Conservation (phyloP, 2,113 vertebrate species). For the Paramisgurnus dabryanus region DNA sequence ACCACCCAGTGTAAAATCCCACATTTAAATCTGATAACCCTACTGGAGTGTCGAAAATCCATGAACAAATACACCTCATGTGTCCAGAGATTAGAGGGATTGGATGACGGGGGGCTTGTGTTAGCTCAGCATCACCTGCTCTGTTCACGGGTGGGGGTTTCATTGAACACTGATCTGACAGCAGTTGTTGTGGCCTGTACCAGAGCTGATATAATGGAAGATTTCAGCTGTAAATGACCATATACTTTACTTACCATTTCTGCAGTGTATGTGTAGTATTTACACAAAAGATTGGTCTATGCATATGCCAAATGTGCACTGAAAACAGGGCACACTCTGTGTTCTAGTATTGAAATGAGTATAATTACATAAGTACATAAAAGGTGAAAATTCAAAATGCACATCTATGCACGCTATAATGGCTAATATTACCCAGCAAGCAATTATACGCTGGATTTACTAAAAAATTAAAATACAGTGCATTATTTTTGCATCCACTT, state of each 20-base stretch:
- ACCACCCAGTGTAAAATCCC: background rate
- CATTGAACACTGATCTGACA: background rate
- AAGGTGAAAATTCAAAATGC: too few relatives aligned
- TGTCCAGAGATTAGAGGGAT: slow-evolving; percentile 22
- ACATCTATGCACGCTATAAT: too few relatives aligned
- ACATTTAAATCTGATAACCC: slow-evolving; percentile 19
- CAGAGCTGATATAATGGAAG: background rate
- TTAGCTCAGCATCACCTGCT: slow-evolving; percentile 10
- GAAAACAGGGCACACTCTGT: too few relatives aligned
- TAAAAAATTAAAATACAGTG: too few relatives aligned
- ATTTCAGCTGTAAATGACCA: background rate
- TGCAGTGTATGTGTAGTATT: background rate
- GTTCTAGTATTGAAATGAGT: too few relatives aligned
- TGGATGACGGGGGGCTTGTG: background rate
- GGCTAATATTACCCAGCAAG: too few relatives aligned
- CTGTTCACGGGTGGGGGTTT: slow-evolving; percentile 7
- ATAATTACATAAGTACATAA: too few relatives aligned
- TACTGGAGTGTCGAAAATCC: slow-evolving; percentile 16
- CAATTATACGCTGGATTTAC: too few relatives aligned
- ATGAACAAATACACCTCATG: slow-evolving; percentile 38
- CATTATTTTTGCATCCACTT: too few relatives aligned
- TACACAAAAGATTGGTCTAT: too few relatives aligned
- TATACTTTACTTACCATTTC: background rate
- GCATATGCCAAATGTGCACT: too few relatives aligned
- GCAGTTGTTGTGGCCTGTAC: background rate